Percentiles rank a stretch among this genome's conserved stretches.
Evolutionary conservation across 2,888 invertebrate species (phyloP).

Genomic region (Graphium colonna): DNA sequence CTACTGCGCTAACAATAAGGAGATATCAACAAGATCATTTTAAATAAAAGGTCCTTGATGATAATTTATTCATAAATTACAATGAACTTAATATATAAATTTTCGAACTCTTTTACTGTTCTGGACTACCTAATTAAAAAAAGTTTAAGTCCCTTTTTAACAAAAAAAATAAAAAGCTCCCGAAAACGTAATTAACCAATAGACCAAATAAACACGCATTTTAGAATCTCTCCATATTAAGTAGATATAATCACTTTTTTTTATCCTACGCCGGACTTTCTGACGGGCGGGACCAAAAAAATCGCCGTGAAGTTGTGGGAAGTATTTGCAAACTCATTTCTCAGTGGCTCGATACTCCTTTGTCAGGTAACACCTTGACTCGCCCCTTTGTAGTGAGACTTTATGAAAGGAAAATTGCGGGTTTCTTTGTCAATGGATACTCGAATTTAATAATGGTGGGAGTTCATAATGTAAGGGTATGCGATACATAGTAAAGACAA

Average conservation of each 20-base stretch:
- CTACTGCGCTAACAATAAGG: too few relatives aligned
- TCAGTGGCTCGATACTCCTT: slow-evolving; percentile 52
- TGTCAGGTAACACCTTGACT: slow-evolving; percentile 59
- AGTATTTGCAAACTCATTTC: slow-evolving; percentile 45
- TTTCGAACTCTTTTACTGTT: too few relatives aligned
- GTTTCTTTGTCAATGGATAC: slow-evolving; percentile 56
- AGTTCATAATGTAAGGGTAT: slow-evolving; percentile 33
- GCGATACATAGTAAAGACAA: slow-evolving; percentile 12
- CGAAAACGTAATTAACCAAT: too few relatives aligned
- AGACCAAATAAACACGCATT: too few relatives aligned
- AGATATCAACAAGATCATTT: too few relatives aligned
- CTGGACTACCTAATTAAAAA: too few relatives aligned
- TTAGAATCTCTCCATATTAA: too few relatives aligned
- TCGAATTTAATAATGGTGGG: slow-evolving; percentile 40
- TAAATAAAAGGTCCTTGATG: too few relatives aligned
- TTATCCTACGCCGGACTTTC: slow-evolving; percentile 16
- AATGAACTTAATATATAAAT: too few relatives aligned
- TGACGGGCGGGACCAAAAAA: slow-evolving; percentile 26
- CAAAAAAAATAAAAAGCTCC: too few relatives aligned
- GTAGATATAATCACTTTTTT: too few relatives aligned
- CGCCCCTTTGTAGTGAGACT: slow-evolving; percentile 43
- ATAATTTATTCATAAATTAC: too few relatives aligned
- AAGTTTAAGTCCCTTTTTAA: background rate
- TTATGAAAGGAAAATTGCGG: slow-evolving; percentile 52
- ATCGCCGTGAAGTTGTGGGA: slow-evolving; percentile 44